Evolutionary conservation across 2,113 vertebrate species (phyloP).

Genomic region (Carettochelys insculpta): DNA sequence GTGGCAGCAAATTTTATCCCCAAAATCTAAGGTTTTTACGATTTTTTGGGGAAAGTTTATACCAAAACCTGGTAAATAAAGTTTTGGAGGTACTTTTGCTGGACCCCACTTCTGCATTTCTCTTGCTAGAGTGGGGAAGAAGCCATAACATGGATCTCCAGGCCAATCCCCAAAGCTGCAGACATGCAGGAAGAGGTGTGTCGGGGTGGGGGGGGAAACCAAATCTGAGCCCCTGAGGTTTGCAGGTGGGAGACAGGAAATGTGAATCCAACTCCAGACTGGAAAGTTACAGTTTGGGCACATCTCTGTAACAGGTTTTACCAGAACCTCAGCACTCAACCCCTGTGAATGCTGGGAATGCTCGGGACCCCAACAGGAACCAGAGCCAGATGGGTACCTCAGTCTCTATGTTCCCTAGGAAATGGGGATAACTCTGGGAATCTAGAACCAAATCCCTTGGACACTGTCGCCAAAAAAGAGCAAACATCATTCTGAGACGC

Average conservation of each 20-base stretch:
- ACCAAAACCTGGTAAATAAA: too few species aligned
- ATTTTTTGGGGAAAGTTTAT: too few species aligned
- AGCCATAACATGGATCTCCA: too few species aligned
- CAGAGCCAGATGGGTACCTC: not conserved
- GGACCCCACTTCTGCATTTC: too few species aligned
- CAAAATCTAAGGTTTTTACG: too few species aligned
- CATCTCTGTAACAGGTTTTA: not conserved
- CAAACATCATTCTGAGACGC: too few species aligned
- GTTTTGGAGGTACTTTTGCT: too few species aligned
- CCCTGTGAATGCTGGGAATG: not conserved
- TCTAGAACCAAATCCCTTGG: not conserved
- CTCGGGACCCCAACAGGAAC: not conserved
- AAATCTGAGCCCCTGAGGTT: not conserved
- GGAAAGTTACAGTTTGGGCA: not conserved
- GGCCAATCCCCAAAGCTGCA: not conserved
- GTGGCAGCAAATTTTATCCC: too few species aligned
- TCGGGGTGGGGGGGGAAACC: not conserved
- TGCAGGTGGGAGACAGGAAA: not conserved
- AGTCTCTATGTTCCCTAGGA: not conserved
- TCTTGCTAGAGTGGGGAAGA: too few species aligned
- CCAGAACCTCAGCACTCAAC: not conserved
- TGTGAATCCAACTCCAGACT: not conserved
- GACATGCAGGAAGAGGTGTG: not conserved
- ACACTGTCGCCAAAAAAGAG: too few species aligned
- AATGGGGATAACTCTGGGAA: not conserved